Evolutionary conservation across 2,888 invertebrate genomes (phyloP).

Genomic region (Ophonus ardosiacus): DNA sequence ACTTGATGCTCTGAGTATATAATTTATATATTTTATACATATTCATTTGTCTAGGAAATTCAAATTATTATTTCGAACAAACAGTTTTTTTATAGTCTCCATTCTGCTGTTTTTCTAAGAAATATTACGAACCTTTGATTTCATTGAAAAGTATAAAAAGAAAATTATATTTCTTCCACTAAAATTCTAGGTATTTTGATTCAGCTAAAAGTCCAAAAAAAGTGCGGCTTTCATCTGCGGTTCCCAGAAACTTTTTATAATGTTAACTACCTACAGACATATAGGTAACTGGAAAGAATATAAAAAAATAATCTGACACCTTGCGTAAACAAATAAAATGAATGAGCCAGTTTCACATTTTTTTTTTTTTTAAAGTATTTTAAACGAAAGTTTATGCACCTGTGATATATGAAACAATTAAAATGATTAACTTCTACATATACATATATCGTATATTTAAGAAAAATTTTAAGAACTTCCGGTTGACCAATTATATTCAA

Average conservation of each 20-base stretch:
- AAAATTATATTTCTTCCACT: not conserved
- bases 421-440: too few species aligned
- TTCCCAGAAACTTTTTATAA: not conserved
- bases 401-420: too few species aligned
- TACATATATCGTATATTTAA: too few species aligned
- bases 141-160: too few species aligned
- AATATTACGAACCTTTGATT: not conserved
- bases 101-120: not conserved
- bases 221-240: not conserved
- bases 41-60: not conserved
- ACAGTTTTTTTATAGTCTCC: not conserved
- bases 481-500: too few species aligned
- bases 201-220: not conserved
- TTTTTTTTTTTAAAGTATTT: too few species aligned
- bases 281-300: not conserved
- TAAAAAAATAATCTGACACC: not conserved
- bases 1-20: too few species aligned
- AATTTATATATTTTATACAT: too few species aligned
- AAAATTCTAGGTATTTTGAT: constrained; percentile 8
- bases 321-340: too few species aligned
- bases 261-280: not conserved
- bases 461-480: too few species aligned
- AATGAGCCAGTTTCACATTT: too few species aligned
- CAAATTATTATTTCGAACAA: not conserved
- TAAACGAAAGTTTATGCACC: too few species aligned